Evolutionary conservation across 2,888 invertebrate species (phyloP), one percentile per base, ranked within the genome.

Genomic region (Drosophila borborema): DNA sequence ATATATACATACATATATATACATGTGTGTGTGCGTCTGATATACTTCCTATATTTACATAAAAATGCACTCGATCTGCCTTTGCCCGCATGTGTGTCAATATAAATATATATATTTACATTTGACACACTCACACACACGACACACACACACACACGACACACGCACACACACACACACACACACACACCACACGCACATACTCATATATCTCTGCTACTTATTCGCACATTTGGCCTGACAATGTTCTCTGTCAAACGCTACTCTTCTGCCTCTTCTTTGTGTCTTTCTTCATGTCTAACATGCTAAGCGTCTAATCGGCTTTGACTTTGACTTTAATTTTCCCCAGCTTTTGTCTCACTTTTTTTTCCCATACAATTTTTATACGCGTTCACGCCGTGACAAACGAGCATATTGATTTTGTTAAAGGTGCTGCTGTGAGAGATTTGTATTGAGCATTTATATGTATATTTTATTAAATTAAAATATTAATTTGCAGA

Each of bases 41-140:
- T 36, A 46, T 71, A 53, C 62, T 55, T 55, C 18, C 38, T 31
- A 45, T 72, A 83, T 85, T 89, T 89, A 80, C 90, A 85, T 85
- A 89, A 85, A 85, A 89, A 85, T 85, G 90, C 90, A 89, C 85
- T 85, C 82, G 86, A 89, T 85, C 86, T 85, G 79, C 62, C 60
- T 23, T 46, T 68, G 67, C 48, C 77, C 77, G 61, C 80, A 77
- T 76, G 49, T 77, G 64, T 80, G 77, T 80, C 77, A 80, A 77
- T 80, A 77, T 77, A 78, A 64, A 80, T 80, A 75, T 64, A 71
- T 80, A 53, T 77, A 72, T 80, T 53, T 74, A 64, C 70, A 64
- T 75, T 53, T 36, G 16, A 31, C 31, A 58, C 41, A 34, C 53
- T 28, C 34, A n/a, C n/a, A 36, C 20, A 60, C 45, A 61, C 20